These are phyloP conservation scores for Loriculus beryllinus DNA, from an alignment of 2,797 vertebrate species.

Conservation along the genomic window DNA sequence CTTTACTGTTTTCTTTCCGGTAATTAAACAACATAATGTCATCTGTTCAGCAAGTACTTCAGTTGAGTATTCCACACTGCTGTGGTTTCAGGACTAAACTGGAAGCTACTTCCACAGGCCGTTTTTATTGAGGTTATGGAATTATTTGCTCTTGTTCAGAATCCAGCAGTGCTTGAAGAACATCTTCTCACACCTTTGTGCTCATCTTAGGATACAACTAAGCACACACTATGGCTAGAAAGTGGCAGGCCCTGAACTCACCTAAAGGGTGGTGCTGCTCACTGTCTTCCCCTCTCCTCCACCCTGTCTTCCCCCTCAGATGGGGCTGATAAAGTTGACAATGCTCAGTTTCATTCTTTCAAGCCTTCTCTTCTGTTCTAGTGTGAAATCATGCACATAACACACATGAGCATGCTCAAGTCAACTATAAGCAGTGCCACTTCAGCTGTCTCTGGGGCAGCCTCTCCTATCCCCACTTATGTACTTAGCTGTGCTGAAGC, in stretches of 20 bases:
- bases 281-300: background rate
- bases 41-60: background rate
- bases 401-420: background rate
- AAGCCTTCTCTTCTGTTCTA: background rate
- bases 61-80: background rate
- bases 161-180: background rate
- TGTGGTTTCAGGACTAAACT: background rate
- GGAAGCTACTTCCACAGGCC: background rate
- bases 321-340: background rate
- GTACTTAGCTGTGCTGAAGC: background rate
- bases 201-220: background rate
- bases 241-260: background rate
- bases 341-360: background rate
- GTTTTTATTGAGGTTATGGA: background rate
- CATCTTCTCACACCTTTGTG: background rate
- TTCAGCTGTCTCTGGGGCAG: background rate
- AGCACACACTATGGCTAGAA: background rate
- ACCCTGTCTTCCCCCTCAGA: background rate
- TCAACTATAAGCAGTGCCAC: background rate
- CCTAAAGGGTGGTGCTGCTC: background rate
- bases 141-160: background rate
- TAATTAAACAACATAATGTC: constrained; percentile 23
- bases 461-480: background rate
- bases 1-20: background rate
- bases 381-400: background rate